Base-by-base conservation (phyloP, 2,797 vertebrate genomes). In the Myioborus melanocephalus region DNA sequence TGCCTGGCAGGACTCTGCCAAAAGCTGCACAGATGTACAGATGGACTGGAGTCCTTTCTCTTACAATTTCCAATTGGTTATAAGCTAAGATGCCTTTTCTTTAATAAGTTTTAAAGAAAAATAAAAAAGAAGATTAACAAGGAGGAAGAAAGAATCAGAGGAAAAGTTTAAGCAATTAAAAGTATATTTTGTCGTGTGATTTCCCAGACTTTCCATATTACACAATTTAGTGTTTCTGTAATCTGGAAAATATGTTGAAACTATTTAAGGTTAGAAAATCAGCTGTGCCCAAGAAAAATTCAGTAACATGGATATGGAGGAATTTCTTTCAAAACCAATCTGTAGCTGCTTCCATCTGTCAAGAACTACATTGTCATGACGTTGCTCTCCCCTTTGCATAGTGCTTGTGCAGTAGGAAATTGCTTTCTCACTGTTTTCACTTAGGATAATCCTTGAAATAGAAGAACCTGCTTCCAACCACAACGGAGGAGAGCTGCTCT, bases 391-490 rank as follows among this genome's bases (percentile, higher is more conserved):
- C 20, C 39, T 87, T 68, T 60, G 47, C 63, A 72, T n/a, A 14
- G 19, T 41, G 32, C 14, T 80, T n/a, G 14, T 50, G 27, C 79
- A 39, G 52, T 55, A 17, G 44, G 19, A 61, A 39, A 65, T 66
- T 60, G 49, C 46, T 49, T 65, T 30, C 14, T 88, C 50, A 14
- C 69, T 68, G 2, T 68, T 70, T 91, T 59, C 9, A 10, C 68
- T 35, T 91, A 99, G 99, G 93, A 98, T 99, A 59, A 99, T 99
- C 95, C 97, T 99, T 95, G 99, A 99, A 97, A 98, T 99, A 4
- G 98, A 99, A 80, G 99, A 99, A 93, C 99, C 99, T 1, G 99
- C 99, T 49, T 99, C 99, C 6, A 99, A 99, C 97, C 99, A 99
- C 94, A 99, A 99, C 0, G 99, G 99, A 81, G 99, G 99, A 35